Evolutionary conservation across 2,888 invertebrate genomes (phyloP).

Genomic region (Ormyrus pomaceus): DNA sequence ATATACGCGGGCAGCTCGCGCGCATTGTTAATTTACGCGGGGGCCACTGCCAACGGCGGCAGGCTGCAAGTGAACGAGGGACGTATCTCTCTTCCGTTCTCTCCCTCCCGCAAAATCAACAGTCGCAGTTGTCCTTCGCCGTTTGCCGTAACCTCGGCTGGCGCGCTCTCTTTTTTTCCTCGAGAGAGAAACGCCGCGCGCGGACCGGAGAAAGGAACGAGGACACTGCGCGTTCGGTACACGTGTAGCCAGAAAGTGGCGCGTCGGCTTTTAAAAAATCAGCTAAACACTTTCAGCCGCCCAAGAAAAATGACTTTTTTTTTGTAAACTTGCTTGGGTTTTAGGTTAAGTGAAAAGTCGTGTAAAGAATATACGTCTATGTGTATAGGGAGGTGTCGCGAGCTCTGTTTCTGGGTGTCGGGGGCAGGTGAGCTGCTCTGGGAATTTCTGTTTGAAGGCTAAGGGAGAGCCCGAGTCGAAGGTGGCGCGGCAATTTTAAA

Average conservation of each 20-base stretch:
- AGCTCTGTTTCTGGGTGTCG: no score
- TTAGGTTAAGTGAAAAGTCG: constrained; percentile 68
- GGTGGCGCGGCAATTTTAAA: constrained; percentile 12
- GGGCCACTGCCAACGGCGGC: not conserved
- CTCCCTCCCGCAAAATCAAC: constrained; percentile 10
- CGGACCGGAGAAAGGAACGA: not conserved
- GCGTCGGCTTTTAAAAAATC: constrained; percentile 51
- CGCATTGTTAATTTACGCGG: constrained; percentile 46
- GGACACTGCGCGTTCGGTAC: not conserved
- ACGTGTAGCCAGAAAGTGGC: not conserved
- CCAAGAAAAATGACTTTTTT: constrained; percentile 46
- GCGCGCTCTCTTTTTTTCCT: not conserved
- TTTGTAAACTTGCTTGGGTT: constrained; percentile 60
- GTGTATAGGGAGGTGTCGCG: no score
- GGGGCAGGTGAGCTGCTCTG: no score
- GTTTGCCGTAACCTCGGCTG: not conserved
- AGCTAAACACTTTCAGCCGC: constrained; percentile 40
- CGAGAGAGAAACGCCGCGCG: not conserved
- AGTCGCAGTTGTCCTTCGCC: constrained; percentile 23
- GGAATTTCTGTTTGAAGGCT: no score
- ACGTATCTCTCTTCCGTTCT: not conserved
- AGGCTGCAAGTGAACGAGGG: not conserved
- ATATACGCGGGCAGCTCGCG: not conserved
- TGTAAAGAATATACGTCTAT: constrained; percentile 60
- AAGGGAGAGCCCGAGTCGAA: not conserved